Percentiles rank a stretch among this genome's conserved stretches.
phyloP scores from a whole-genome alignment of 2,797 vertebrate genomes.

The Fistularia commersonii region DNA sequence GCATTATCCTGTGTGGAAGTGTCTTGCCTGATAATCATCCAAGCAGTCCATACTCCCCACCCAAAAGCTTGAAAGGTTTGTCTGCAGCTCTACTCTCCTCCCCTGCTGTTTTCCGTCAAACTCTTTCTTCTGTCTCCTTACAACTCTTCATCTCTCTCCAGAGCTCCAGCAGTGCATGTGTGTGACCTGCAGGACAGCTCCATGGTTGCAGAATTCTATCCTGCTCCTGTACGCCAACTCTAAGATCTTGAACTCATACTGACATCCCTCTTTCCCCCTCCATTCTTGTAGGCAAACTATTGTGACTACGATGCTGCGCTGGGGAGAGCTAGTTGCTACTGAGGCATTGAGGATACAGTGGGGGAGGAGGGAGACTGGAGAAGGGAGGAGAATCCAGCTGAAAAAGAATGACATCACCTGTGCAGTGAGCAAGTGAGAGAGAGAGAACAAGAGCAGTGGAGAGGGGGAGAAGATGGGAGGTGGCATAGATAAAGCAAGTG shows the following conservation, averaged over 20 bases:
- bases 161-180: slow-evolving; percentile 28
- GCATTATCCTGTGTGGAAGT: slow-evolving; percentile 35
- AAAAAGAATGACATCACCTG: slow-evolving; percentile 99
- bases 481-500: slow-evolving; percentile 32
- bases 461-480: slow-evolving; percentile 74
- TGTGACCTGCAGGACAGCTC: slow-evolving; percentile 36
- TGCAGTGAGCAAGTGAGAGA: slow-evolving; percentile 71
- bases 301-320: slow-evolving; percentile 86
- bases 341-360: slow-evolving; percentile 52
- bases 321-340: slow-evolving; percentile 90
- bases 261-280: slow-evolving; percentile 63
- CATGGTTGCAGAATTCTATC: slow-evolving; percentile 37
- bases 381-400: slow-evolving; percentile 84
- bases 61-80: slow-evolving; percentile 25
- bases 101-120: slow-evolving; percentile 30
- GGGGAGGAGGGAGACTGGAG: slow-evolving; percentile 76
- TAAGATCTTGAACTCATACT: slow-evolving; percentile 63
- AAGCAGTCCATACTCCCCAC: slow-evolving; percentile 32
- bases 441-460: slow-evolving; percentile 49
- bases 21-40: slow-evolving; percentile 35
- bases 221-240: slow-evolving; percentile 68
- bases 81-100: slow-evolving; percentile 31
- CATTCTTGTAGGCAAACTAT: slow-evolving; percentile 76
- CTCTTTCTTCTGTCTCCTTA: slow-evolving; percentile 34
- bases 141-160: slow-evolving; percentile 38